Conservation (phyloP, 2,888 invertebrate genomes). For the Cotesia congregata region DNA sequence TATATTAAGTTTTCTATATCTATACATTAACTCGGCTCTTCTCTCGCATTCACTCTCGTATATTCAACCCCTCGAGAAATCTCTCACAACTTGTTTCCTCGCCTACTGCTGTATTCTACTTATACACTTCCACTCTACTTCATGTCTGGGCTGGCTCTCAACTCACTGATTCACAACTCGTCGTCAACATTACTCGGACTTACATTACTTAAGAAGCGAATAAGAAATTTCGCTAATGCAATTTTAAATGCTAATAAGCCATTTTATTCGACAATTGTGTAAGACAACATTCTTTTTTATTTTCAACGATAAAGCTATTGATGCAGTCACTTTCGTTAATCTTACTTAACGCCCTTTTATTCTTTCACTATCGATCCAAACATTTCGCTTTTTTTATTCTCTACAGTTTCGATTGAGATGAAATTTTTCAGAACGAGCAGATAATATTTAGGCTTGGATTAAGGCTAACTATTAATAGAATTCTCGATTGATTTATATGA, state of each 20-base stretch:
- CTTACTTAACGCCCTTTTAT: constrained; percentile 7
- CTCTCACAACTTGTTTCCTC: constrained; percentile 10
- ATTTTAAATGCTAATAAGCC: constrained; percentile 66
- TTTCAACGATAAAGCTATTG: constrained; percentile 1
- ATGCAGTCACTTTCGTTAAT: neutral
- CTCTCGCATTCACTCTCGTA: constrained; percentile 34
- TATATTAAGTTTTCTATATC: neutral
- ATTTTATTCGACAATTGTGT: constrained; percentile 57
- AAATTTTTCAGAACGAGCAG: too few species aligned
- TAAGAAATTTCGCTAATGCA: constrained; percentile 65
- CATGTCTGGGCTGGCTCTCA: constrained; percentile 32
- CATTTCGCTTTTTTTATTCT: neutral
- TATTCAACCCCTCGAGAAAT: constrained; percentile 35
- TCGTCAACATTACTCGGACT: constrained; percentile 31
- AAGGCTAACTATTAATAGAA: too few species aligned
- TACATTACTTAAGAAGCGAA: constrained; percentile 45
- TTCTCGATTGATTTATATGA: too few species aligned
- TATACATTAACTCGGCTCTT: constrained; percentile 38
- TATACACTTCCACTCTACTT: constrained; percentile 22
- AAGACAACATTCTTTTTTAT: constrained; percentile 8
- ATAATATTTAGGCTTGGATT: too few species aligned
- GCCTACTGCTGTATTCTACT: constrained; percentile 42
- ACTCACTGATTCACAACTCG: constrained; percentile 34
- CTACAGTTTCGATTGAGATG: neutral
- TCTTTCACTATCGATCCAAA: neutral